A percentile compares a stretch with the other conserved stretches of the same genome.
These are phyloP conservation scores for Leptothorax acervorum DNA, from an alignment of 2,888 invertebrate genomes.

Conservation along the genomic window DNA sequence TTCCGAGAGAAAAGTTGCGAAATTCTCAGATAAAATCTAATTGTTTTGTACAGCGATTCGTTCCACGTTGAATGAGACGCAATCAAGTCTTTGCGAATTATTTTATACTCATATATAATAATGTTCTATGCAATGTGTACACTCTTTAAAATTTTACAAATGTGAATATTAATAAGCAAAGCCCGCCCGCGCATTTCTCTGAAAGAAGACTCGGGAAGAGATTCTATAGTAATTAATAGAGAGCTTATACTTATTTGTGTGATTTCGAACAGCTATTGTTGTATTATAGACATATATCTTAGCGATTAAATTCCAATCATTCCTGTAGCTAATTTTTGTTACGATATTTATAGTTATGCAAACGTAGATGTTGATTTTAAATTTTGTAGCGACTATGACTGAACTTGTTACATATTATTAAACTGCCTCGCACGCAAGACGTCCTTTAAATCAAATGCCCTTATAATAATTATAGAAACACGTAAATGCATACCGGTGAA, in stretches of 20 bases:
- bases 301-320: neutral
- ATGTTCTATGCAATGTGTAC: neutral
- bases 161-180: neutral
- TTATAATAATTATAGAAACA: constrained; percentile 14
- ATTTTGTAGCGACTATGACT: neutral
- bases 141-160: neutral
- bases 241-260: neutral
- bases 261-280: neutral
- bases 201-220: neutral
- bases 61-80: neutral
- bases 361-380: neutral
- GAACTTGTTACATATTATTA: constrained; percentile 8
- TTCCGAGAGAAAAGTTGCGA: constrained; percentile 8
- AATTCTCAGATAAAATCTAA: constrained; percentile 4
- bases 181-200: neutral
- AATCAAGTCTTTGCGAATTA: neutral
- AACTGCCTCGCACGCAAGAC: neutral
- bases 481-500: neutral
- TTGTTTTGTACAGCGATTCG: neutral
- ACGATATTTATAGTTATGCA: neutral
- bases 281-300: neutral
- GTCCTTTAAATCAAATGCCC: neutral
- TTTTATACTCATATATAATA: neutral
- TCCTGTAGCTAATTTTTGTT: neutral
- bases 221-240: neutral